Percentiles rank a stretch among this genome's conserved stretches.
Evolutionary conservation across 2,888 invertebrate species (phyloP).

Genomic region (Pseudoips prasinana): DNA sequence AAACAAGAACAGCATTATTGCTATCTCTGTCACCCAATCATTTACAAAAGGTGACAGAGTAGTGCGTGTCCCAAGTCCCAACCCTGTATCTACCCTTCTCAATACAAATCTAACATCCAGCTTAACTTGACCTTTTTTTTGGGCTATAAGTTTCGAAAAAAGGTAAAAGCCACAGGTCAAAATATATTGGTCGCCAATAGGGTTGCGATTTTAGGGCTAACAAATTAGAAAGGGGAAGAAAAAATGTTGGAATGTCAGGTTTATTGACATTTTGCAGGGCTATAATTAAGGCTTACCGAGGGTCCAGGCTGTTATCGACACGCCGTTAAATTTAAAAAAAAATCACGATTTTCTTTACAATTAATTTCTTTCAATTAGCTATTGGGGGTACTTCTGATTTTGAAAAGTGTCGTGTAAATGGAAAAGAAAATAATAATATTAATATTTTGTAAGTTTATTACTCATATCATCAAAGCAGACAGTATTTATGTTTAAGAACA

Average conservation of each 20-base stretch:
- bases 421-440: too few relatives aligned
- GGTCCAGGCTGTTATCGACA: conserved; percentile 59
- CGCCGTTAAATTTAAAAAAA: conserved; percentile 65
- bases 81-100: conserved; percentile 69
- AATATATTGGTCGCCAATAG: conserved; percentile 41
- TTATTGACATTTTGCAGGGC: conserved; percentile 76
- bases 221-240: conserved; percentile 74
- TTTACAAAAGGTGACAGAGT: conserved; percentile 51
- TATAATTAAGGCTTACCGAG: conserved; percentile 74
- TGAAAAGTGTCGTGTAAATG: too few relatives aligned
- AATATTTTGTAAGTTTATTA: too few relatives aligned
- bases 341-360: conserved; percentile 58
- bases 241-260: conserved; percentile 69
- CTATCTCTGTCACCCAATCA: conserved; percentile 47
- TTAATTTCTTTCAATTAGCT: conserved; percentile 49
- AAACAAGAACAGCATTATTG: conserved; percentile 40
- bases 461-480: too few relatives aligned
- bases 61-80: conserved; percentile 49
- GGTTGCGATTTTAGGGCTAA: conserved; percentile 73
- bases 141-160: neutral
- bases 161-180: conserved; percentile 20
- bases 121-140: conserved; percentile 33
- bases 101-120: conserved; percentile 57
- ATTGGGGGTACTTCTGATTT: too few relatives aligned
- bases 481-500: too few relatives aligned